phyloP scores from a whole-genome alignment of 1,140 invertebrate species.

The Lucilia cuprina region DNA sequence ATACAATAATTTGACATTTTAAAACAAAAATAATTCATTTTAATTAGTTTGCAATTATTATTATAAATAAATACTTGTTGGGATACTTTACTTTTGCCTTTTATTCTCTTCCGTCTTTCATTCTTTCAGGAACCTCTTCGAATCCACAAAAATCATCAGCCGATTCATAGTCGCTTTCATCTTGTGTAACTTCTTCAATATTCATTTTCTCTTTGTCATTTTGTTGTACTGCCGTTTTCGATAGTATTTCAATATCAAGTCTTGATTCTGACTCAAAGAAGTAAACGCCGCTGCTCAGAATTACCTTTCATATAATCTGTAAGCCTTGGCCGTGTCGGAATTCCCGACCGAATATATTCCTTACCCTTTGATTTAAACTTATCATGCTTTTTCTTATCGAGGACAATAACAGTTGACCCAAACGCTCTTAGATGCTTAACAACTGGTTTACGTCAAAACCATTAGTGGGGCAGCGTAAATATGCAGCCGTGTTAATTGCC shows the following conservation, averaged over 20 bases:
- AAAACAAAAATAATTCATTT: too few relatives aligned
- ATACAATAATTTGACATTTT: too few relatives aligned
- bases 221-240: too few relatives aligned
- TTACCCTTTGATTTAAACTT: slow-evolving; percentile 34
- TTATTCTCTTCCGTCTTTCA: background rate
- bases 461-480: slow-evolving; percentile 39
- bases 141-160: background rate
- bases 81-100: too few relatives aligned
- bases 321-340: slow-evolving; percentile 22
- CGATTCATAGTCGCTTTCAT: slow-evolving; percentile 41
- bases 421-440: slow-evolving; percentile 25
- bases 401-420: slow-evolving; percentile 9
- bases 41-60: too few relatives aligned
- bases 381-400: slow-evolving; percentile 11
- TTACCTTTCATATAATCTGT: slow-evolving; percentile 13
- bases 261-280: background rate
- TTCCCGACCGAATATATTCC: slow-evolving; percentile 11
- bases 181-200: background rate
- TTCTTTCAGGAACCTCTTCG: background rate
- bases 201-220: too few relatives aligned
- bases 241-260: background rate
- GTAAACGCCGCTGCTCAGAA: slow-evolving; percentile 7
- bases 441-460: background rate
- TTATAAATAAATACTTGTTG: too few relatives aligned
- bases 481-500: slow-evolving; percentile 42